Evolutionary conservation across 2,888 invertebrate genomes (phyloP).

Genomic region (Deroplatys truncata): DNA sequence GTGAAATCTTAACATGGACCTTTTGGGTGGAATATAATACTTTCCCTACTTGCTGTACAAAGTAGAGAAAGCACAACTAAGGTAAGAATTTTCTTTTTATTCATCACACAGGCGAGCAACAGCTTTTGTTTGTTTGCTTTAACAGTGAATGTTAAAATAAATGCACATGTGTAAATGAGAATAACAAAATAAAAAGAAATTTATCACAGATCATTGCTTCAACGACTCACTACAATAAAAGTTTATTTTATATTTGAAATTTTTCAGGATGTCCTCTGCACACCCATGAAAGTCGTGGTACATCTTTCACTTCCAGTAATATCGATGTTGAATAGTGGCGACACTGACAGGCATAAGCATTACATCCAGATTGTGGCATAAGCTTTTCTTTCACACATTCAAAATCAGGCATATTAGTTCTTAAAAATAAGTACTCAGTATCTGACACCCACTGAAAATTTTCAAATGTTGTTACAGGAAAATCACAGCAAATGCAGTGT

Average conservation of each 20-base stretch:
- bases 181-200: too few relatives aligned
- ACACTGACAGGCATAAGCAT: conserved; percentile 22
- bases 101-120: too few relatives aligned
- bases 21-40: too few relatives aligned
- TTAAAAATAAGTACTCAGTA: conserved; percentile 15
- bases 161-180: too few relatives aligned
- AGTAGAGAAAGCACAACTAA: too few relatives aligned
- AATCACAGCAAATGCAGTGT: conserved; percentile 19
- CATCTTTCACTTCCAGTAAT: background rate
- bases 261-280: background rate
- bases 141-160: too few relatives aligned
- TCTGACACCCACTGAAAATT: background rate
- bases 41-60: too few relatives aligned
- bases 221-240: too few relatives aligned
- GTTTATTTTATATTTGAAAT: background rate
- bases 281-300: conserved; percentile 8
- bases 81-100: too few relatives aligned
- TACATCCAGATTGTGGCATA: background rate
- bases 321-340: conserved; percentile 10
- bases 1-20: too few relatives aligned
- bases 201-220: too few relatives aligned
- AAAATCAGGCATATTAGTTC: conserved; percentile 23
- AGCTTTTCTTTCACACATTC: background rate
- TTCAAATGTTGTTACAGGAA: conserved; percentile 1
- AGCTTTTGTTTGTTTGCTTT: too few relatives aligned